Percentiles rank a stretch among this genome's conserved stretches.
Conservation (phyloP, 2,113 vertebrate genomes). For the Sitta europaea region DNA sequence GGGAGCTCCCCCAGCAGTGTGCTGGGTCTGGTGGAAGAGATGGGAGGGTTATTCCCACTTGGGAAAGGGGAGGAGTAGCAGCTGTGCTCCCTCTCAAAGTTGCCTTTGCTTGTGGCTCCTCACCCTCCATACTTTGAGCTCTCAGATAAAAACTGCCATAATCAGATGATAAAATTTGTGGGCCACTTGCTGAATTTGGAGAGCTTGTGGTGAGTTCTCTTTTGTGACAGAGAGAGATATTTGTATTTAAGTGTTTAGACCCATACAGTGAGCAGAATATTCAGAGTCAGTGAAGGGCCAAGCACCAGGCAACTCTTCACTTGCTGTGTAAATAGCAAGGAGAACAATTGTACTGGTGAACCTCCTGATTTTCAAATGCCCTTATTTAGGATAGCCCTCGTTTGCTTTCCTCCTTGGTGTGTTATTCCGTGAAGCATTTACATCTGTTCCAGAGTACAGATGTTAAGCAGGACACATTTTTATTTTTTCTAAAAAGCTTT, state of each 20-base stretch:
- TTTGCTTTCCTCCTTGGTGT: background rate
- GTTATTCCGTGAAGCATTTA: background rate
- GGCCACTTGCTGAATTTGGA: background rate
- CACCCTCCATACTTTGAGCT: background rate
- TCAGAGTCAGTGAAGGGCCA: background rate
- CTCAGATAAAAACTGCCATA: background rate
- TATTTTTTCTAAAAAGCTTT: background rate
- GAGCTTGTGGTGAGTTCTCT: background rate
- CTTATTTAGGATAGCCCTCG: background rate
- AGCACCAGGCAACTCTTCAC: background rate
- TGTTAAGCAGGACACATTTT: background rate
- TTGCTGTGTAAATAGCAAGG: background rate
- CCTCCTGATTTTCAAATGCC: background rate
- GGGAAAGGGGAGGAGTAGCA: background rate
- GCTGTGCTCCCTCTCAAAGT: background rate
- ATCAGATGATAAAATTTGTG: background rate
- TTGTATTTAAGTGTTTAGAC: background rate
- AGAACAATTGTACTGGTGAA: background rate
- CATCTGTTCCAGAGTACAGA: background rate
- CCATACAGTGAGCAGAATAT: background rate
- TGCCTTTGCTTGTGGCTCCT: background rate
- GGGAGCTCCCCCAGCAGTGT: background rate
- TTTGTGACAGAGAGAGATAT: background rate
- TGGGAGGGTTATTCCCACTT: background rate
- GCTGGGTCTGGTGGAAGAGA: background rate